phyloP scores from a whole-genome alignment of 2,797 vertebrate genomes.

The Syngnathus rostellatus region DNA sequence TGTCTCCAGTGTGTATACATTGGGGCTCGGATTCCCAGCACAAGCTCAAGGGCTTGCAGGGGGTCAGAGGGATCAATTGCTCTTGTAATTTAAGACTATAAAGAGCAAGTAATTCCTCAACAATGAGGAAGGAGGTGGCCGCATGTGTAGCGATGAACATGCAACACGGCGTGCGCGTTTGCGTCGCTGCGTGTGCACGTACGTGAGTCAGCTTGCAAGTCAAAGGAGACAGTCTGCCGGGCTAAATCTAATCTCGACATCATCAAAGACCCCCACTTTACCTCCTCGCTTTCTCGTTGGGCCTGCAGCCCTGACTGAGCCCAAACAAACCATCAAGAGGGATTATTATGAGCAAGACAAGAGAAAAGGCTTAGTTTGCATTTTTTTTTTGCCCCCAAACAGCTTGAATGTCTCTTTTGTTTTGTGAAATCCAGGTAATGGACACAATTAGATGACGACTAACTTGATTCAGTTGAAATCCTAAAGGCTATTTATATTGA shows the following conservation, averaged over 20 bases:
- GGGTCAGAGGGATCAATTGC: conserved; percentile 96
- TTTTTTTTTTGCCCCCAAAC: conserved; percentile 38
- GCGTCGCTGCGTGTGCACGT: conserved; percentile 31
- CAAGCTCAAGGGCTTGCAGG: conserved; percentile 81
- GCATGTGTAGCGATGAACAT: conserved; percentile 24
- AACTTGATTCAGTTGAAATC: conserved; percentile 47
- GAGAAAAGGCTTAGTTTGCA: conserved; percentile 60
- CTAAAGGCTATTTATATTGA: conserved; percentile 47
- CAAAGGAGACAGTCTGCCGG: conserved; percentile 94
- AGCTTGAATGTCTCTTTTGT: conserved; percentile 50
- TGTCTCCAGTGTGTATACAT: conserved; percentile 83
- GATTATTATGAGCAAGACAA: conserved; percentile 71
- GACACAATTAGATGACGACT: conserved; percentile 57
- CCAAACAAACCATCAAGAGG: conserved; percentile 70
- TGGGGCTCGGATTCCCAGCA: conserved; percentile 85
- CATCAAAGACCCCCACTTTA: conserved; percentile 79
- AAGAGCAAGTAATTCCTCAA: conserved; percentile 91
- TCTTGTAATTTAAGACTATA: conserved; percentile 87
- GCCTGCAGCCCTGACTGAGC: conserved; percentile 57
- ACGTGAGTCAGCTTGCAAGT: conserved; percentile 37
- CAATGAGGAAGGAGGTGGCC: conserved; percentile 77
- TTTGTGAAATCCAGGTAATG: conserved; percentile 62
- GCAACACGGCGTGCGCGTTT: conserved; percentile 15
- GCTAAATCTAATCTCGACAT: conserved; percentile 89
- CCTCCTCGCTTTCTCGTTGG: conserved; percentile 73